These are phyloP conservation scores for Neomonachus schauinslandi DNA, from an alignment of 2,113 vertebrate species.

Conservation along the genomic window DNA sequence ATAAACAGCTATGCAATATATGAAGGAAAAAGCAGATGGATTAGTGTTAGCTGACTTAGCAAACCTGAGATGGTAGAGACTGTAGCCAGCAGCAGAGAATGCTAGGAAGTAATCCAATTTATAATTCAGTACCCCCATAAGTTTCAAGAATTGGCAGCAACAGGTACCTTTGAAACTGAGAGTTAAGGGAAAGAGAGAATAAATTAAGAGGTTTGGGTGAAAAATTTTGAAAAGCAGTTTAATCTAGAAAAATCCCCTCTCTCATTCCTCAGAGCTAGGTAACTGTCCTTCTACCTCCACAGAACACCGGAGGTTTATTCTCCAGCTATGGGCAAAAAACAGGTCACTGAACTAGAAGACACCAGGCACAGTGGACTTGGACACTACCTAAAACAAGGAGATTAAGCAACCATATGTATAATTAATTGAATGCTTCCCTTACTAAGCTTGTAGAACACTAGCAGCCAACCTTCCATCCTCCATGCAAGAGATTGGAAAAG, in stretches of 20 bases:
- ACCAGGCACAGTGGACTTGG: not conserved
- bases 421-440: not conserved
- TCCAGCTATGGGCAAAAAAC: not conserved
- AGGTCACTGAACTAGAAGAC: not conserved
- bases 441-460: not conserved
- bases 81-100: not conserved
- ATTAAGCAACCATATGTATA: not conserved
- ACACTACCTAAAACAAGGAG: not conserved
- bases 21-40: not conserved
- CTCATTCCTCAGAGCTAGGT: not conserved
- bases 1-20: not conserved
- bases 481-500: not conserved
- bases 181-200: not conserved
- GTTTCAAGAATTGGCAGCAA: not conserved
- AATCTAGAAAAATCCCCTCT: not conserved
- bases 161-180: not conserved
- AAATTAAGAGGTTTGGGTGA: not conserved
- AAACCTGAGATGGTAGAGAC: not conserved
- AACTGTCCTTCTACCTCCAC: not conserved
- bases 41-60: not conserved
- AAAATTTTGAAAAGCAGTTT: conserved; percentile 24
- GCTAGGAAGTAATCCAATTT: not conserved
- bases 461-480: not conserved
- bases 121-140: not conserved
- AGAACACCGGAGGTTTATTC: not conserved